Evolutionary conservation across 35 echinoderm and acorn worm genomes (phyloP).

Genomic region (Strongylocentrotus purpuratus): DNA sequence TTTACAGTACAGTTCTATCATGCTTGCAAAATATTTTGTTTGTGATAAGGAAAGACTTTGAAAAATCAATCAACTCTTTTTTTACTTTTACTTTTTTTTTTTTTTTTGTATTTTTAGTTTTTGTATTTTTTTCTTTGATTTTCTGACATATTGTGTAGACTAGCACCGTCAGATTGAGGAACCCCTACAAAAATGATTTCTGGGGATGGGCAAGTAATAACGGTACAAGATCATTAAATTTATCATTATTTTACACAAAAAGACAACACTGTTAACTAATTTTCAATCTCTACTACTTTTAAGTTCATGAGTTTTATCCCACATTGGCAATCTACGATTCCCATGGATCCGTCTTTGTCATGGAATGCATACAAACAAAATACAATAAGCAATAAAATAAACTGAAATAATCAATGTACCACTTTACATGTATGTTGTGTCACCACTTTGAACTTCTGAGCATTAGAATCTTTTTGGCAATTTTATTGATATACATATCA

Average conservation of each 20-base stretch:
- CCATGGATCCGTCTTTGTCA: neutral
- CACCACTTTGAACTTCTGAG: neutral
- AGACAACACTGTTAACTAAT: neutral
- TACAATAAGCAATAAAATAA: neutral
- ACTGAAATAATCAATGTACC: neutral
- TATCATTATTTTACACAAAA: constrained; percentile 1
- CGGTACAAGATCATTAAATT: neutral
- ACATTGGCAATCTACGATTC: constrained; percentile 6
- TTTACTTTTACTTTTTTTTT: neutral
- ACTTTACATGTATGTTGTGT: constrained; percentile 18
- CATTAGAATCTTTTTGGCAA: constrained; percentile 43
- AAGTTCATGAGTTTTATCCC: constrained; percentile 29
- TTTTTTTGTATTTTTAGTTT: neutral
- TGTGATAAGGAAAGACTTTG: constrained; percentile 47
- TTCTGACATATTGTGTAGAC: constrained; percentile 33
- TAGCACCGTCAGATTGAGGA: constrained; percentile 47
- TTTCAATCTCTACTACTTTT: neutral
- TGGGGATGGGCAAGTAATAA: constrained; percentile 41
- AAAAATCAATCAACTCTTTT: constrained; percentile 41
- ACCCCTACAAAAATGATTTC: neutral
- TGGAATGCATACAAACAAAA: constrained; percentile 44
- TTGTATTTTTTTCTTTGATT: neutral
- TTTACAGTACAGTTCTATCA: constrained; percentile 1
- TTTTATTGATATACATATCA: constrained; percentile 37
- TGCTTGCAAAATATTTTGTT: constrained; percentile 42